Conservation (phyloP, 2,113 vertebrate species). For the Calidris pygmaea region DNA sequence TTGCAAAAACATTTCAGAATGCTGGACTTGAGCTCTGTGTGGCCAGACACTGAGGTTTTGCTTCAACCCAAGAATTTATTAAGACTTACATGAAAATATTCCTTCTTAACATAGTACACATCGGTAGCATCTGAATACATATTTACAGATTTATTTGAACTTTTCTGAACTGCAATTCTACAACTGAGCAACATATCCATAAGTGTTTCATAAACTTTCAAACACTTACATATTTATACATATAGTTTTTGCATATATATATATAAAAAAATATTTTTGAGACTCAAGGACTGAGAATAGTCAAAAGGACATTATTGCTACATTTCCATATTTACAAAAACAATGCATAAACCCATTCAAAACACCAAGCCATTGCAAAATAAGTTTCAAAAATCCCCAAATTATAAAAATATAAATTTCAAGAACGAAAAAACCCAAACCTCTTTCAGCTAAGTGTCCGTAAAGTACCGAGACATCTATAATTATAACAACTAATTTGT, state of each 20-base stretch:
- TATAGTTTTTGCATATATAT: constrained; percentile 80
- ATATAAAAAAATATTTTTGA: constrained; percentile 84
- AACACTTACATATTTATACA: constrained; percentile 81
- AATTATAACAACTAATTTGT: constrained; percentile 57
- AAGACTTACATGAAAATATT: constrained; percentile 8
- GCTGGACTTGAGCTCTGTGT: neutral
- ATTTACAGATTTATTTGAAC: constrained; percentile 84
- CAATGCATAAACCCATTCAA: constrained; percentile 72
- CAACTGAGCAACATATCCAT: constrained; percentile 70
- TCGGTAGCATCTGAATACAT: neutral
- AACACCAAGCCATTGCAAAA: constrained; percentile 78
- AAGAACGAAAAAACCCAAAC: constrained; percentile 70
- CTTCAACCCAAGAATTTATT: constrained; percentile 32
- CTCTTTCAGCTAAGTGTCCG: constrained; percentile 70
- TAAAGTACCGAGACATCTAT: constrained; percentile 77
- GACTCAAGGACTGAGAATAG: constrained; percentile 73
- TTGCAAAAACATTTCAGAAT: neutral
- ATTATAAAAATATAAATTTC: constrained; percentile 87
- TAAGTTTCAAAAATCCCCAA: constrained; percentile 68
- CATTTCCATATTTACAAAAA: constrained; percentile 83
- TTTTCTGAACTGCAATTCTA: constrained; percentile 72
- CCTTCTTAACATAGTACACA: constrained; percentile 10
- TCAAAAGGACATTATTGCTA: constrained; percentile 85
- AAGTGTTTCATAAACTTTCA: constrained; percentile 72
- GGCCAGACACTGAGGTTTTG: neutral